Evolutionary conservation across 2,113 vertebrate species (phyloP).

Genomic region (Tragelaphus scriptus): DNA sequence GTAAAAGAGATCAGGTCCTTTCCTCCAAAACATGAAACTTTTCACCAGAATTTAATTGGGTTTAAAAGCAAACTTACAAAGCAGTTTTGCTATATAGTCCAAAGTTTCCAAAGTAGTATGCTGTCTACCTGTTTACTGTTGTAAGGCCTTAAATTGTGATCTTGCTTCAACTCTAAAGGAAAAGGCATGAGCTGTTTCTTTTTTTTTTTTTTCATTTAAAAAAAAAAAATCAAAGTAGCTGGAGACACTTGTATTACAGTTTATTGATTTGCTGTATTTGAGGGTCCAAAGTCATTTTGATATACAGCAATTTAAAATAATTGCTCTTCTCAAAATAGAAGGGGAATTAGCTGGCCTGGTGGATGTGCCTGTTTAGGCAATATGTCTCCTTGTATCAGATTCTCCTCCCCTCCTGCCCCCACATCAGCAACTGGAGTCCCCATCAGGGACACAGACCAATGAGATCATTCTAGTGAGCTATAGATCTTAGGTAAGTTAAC

Average conservation of each 20-base stretch:
- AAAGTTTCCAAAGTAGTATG: background rate
- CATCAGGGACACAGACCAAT: slow-evolving; percentile 67
- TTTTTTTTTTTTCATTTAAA: background rate
- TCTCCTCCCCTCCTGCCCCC: background rate
- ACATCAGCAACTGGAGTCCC: slow-evolving; percentile 64
- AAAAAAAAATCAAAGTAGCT: slow-evolving; percentile 54
- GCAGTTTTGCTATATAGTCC: background rate
- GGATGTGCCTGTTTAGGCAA: slow-evolving; percentile 52
- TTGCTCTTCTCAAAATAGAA: slow-evolving; percentile 66
- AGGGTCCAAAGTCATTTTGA: slow-evolving; percentile 61
- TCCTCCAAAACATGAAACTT: background rate
- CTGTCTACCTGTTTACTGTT: background rate
- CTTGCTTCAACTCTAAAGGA: background rate
- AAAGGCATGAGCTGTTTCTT: background rate
- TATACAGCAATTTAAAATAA: slow-evolving; percentile 77
- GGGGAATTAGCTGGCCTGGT: slow-evolving; percentile 68
- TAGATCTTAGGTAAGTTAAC: slow-evolving; percentile 70
- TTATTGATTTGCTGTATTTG: slow-evolving; percentile 57
- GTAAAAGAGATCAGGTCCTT: background rate
- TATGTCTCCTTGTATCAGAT: slow-evolving; percentile 44
- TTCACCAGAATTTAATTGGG: background rate
- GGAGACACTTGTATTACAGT: slow-evolving; percentile 44
- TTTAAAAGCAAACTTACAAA: background rate
- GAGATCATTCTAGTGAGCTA: slow-evolving; percentile 72
- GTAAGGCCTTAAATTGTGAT: background rate